Conservation (phyloP, 2,113 vertebrate species). For the Ophiodon elongatus region DNA sequence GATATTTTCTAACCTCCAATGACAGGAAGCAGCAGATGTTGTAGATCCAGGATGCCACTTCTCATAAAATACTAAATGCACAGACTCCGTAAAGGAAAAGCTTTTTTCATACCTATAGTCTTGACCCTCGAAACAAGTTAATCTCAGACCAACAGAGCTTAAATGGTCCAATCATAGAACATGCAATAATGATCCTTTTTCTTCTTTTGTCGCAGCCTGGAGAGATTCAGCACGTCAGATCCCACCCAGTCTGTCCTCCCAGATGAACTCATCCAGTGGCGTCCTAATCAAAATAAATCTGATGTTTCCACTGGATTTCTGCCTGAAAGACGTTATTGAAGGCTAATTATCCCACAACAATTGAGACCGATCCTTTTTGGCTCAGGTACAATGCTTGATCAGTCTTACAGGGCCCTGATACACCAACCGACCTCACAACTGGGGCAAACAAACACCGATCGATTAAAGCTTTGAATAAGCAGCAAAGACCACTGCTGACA, state of each 20-base stretch:
- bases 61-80: slow-evolving; percentile 2
- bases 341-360: neutral
- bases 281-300: neutral
- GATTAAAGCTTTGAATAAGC: neutral
- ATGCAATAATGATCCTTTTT: neutral
- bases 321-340: neutral
- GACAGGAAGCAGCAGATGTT: slow-evolving; percentile 20
- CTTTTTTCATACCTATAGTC: neutral
- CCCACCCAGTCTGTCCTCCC: no score
- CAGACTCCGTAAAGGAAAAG: neutral
- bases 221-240: neutral
- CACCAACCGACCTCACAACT: neutral
- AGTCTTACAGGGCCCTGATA: neutral
- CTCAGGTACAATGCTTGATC: neutral
- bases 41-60: slow-evolving; percentile 7
- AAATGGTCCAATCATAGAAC: neutral
- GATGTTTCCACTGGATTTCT: neutral
- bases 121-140: neutral
- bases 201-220: neutral
- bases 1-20: slow-evolving; percentile 25
- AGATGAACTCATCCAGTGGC: neutral
- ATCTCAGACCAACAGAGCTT: neutral
- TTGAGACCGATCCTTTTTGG: neutral
- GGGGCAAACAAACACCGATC: neutral
- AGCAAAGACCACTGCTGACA: neutral